Conservation (phyloP, 2,888 invertebrate species). For the Hyposoter didymator region DNA sequence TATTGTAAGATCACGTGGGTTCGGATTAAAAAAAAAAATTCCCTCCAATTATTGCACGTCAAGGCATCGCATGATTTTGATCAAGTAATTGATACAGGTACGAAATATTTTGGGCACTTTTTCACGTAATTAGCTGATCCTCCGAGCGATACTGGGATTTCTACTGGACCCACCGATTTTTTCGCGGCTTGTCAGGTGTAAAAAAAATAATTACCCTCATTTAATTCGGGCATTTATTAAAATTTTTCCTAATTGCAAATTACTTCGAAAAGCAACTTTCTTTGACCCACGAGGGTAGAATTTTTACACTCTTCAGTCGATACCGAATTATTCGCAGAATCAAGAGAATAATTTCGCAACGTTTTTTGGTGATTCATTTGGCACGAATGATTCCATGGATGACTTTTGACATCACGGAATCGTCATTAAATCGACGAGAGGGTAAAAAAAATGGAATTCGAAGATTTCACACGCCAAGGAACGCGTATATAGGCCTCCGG, state of each 20-base stretch:
- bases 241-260: neutral
- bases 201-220: neutral
- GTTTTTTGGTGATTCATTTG: neutral
- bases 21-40: neutral
- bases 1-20: neutral
- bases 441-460: constrained; percentile 11
- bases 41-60: neutral
- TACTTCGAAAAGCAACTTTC: neutral
- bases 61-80: neutral
- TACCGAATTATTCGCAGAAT: neutral
- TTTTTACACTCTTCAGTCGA: neutral
- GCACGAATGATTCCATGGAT: neutral
- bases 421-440: neutral
- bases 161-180: too few relatives aligned
- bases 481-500: constrained; percentile 10
- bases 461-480: constrained; percentile 19
- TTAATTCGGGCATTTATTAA: neutral
- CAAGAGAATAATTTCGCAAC: neutral
- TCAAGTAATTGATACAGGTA: neutral
- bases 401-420: neutral
- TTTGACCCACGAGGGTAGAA: neutral
- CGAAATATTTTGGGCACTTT: neutral
- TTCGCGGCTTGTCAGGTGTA: neutral
- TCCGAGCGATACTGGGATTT: neutral
- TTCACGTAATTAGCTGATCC: neutral